phyloP scores from a whole-genome alignment of 1,140 invertebrate genomes.

The Drosophila eugracilis region DNA sequence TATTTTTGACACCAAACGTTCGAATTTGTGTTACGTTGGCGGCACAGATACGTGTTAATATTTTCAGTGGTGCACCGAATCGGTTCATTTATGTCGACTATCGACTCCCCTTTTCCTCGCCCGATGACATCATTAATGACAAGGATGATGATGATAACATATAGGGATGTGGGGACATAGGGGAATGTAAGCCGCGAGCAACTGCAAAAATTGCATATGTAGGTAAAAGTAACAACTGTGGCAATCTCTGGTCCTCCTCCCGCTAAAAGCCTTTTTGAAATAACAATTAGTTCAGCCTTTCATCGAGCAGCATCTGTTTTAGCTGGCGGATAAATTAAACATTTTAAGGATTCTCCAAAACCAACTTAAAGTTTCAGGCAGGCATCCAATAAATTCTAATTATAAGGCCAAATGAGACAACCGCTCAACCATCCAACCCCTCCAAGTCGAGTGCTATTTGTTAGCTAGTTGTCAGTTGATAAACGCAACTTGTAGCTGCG shows the following conservation, averaged over 20 bases:
- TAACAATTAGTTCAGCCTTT: slow-evolving; percentile 44
- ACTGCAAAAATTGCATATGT: slow-evolving; percentile 71
- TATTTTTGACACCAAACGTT: neutral
- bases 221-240: slow-evolving; percentile 74
- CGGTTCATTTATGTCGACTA: slow-evolving; percentile 68
- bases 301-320: slow-evolving; percentile 13
- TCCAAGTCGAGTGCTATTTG: slow-evolving; percentile 38
- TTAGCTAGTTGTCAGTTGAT: slow-evolving; percentile 73
- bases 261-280: slow-evolving; percentile 22
- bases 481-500: slow-evolving; percentile 78
- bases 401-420: slow-evolving; percentile 63
- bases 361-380: slow-evolving; percentile 37
- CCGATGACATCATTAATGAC: slow-evolving; percentile 20
- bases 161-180: slow-evolving; percentile 2
- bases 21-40: slow-evolving; percentile 36
- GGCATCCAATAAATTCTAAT: slow-evolving; percentile 73
- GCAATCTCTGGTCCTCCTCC: slow-evolving; percentile 27
- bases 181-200: slow-evolving; percentile 4
- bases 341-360: slow-evolving; percentile 9
- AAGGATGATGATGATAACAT: slow-evolving; percentile 20
- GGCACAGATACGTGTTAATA: slow-evolving; percentile 80
- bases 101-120: slow-evolving; percentile 15
- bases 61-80: slow-evolving; percentile 71
- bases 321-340: neutral
- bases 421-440: slow-evolving; percentile 19